These are phyloP conservation scores for Dryobates pubescens DNA, from an alignment of 2,797 vertebrate species.

Conservation along the genomic window DNA sequence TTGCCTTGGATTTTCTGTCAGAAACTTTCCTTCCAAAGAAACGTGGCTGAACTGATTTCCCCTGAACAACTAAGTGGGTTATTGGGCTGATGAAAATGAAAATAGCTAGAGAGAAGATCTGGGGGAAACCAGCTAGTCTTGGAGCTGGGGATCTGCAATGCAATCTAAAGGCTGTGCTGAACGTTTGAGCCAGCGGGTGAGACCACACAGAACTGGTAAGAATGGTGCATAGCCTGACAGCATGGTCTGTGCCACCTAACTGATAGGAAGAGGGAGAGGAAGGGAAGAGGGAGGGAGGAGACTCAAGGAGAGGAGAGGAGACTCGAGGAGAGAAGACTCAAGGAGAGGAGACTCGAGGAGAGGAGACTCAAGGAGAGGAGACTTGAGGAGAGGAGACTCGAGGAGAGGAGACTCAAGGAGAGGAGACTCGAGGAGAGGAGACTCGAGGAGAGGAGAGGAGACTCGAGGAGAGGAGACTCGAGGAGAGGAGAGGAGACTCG, in stretches of 20 bases:
- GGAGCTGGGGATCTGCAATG: neutral
- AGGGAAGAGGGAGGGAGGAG: no score
- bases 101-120: neutral
- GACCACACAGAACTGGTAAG: neutral
- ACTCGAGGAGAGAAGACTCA: no score
- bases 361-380: no score
- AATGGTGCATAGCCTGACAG: neutral
- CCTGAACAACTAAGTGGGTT: neutral
- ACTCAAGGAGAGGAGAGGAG: no score
- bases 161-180: neutral
- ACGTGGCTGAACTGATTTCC: neutral
- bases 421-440: no score
- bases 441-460: no score
- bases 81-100: neutral
- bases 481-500: no score
- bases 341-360: no score
- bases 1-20: neutral
- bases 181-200: neutral
- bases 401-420: no score
- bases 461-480: no score
- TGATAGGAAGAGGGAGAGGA: no score
- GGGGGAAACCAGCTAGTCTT: neutral
- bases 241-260: neutral
- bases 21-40: neutral
- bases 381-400: no score